Percentiles rank a stretch among this genome's conserved stretches.
These are phyloP conservation scores for Meriones unguiculatus DNA, from an alignment of 2,113 vertebrate genomes.

Conservation along the genomic window DNA sequence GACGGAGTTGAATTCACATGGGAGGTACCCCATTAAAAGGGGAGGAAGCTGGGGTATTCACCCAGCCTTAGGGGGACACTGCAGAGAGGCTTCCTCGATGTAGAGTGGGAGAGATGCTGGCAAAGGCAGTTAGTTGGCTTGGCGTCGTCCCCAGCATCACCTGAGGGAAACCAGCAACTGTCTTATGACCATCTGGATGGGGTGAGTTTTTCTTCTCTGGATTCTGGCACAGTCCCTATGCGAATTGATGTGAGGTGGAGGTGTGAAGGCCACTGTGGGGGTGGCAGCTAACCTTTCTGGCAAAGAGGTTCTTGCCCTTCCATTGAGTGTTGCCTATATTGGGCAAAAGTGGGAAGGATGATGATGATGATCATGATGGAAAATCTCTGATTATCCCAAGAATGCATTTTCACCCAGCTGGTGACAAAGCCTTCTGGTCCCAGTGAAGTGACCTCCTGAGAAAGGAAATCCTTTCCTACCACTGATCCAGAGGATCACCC, in stretches of 20 bases:
- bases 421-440: background rate
- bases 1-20: background rate
- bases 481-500: background rate
- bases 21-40: background rate
- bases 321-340: background rate
- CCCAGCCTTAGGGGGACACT: background rate
- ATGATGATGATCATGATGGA: background rate
- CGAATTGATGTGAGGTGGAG: too few relatives aligned
- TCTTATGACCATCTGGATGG: background rate
- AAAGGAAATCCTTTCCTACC: background rate
- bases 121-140: background rate
- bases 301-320: background rate
- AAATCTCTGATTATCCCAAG: background rate
- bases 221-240: background rate
- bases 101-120: background rate
- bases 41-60: background rate
- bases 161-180: background rate
- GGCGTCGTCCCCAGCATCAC: background rate
- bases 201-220: background rate
- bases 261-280: background rate
- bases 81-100: background rate
- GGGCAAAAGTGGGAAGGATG: background rate
- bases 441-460: background rate
- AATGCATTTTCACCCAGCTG: background rate
- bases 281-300: background rate